A percentile compares a stretch with the other conserved stretches of the same genome.
Evolutionary conservation across 2,888 invertebrate species (phyloP).

Genomic region (Leucozona laternaria): DNA sequence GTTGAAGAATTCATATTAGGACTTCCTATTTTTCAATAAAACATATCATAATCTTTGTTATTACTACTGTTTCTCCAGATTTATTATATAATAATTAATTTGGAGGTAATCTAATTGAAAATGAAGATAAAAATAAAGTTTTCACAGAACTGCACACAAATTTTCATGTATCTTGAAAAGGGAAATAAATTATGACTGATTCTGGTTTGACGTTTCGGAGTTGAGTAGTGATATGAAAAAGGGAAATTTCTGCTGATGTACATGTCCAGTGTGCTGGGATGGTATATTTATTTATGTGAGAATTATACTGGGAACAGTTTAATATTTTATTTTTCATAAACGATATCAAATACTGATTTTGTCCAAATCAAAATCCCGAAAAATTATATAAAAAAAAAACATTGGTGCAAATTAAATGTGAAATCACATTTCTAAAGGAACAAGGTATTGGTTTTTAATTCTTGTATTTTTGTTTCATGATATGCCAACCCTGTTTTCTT

Average conservation of each 20-base stretch:
- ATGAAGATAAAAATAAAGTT: slow-evolving; percentile 3
- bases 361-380: too few relatives aligned
- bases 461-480: too few relatives aligned
- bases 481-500: slow-evolving; percentile 24
- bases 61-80: background rate
- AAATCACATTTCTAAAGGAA: too few relatives aligned
- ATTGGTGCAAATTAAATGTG: too few relatives aligned
- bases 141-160: slow-evolving; percentile 12
- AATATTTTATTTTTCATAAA: too few relatives aligned
- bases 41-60: background rate
- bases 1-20: slow-evolving; percentile 44
- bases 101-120: background rate
- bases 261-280: too few relatives aligned
- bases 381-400: too few relatives aligned
- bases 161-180: slow-evolving; percentile 17
- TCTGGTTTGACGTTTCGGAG: slow-evolving; percentile 36
- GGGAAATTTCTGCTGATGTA: slow-evolving; percentile 5
- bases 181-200: background rate
- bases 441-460: too few relatives aligned
- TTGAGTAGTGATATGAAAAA: slow-evolving; percentile 42
- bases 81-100: background rate
- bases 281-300: slow-evolving; percentile 3
- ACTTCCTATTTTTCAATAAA: background rate
- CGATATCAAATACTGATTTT: too few relatives aligned
- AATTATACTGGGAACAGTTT: slow-evolving; percentile 2